A percentile compares a stretch with the other conserved stretches of the same genome.
Conservation (phyloP, 2,113 vertebrate genomes). For the Telmatochromis brichardi region DNA sequence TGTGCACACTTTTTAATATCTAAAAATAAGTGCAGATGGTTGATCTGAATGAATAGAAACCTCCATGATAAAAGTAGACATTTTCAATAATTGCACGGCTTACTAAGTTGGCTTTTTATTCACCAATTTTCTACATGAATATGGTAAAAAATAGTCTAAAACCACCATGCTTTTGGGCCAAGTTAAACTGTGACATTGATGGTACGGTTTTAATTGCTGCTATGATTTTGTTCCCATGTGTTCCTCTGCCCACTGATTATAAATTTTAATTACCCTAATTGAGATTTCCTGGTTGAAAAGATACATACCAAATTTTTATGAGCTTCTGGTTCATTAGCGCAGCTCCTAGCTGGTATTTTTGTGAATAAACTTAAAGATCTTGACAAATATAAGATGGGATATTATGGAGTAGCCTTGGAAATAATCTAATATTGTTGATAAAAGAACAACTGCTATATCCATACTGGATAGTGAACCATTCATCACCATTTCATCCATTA, state of each 20-base stretch:
- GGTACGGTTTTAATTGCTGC: not conserved
- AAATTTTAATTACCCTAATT: not conserved
- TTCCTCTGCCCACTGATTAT: not conserved
- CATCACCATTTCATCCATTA: not conserved
- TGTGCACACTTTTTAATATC: not conserved
- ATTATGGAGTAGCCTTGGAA: not conserved
- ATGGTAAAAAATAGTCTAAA: not conserved
- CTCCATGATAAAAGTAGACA: too few species aligned
- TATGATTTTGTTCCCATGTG: not conserved
- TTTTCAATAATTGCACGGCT: not conserved
- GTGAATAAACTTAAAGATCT: not conserved
- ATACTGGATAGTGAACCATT: not conserved
- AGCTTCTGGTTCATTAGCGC: not conserved
- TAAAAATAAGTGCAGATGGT: not conserved
- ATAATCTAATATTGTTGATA: not conserved
- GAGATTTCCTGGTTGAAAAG: not conserved
- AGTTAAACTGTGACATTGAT: not conserved
- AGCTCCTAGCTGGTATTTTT: not conserved
- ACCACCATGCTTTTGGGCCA: accelerated
- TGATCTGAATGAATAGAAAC: not conserved
- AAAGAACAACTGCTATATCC: not conserved
- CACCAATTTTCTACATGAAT: accelerated
- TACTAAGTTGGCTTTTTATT: not conserved
- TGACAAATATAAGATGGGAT: not conserved
- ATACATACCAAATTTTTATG: not conserved